Conservation (phyloP, 2,113 vertebrate genomes). For the Dipodomys spectabilis region DNA sequence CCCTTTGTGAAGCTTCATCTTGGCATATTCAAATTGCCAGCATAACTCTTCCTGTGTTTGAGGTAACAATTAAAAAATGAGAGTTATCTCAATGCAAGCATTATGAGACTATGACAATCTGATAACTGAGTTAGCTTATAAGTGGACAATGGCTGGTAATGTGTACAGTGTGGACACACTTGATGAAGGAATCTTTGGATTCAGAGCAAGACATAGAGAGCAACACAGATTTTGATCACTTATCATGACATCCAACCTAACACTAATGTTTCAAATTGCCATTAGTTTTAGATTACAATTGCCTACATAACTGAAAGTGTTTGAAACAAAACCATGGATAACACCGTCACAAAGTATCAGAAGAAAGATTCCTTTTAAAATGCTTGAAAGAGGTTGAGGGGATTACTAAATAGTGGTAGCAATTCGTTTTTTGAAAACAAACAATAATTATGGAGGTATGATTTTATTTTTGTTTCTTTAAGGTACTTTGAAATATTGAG, state of each 20-base stretch:
- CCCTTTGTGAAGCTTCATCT: not conserved
- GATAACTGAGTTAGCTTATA: not conserved
- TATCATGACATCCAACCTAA: not conserved
- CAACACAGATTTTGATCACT: not conserved
- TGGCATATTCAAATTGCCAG: not conserved
- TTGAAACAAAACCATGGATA: not conserved
- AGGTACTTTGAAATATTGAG: not conserved
- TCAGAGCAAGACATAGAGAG: not conserved
- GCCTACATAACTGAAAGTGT: not conserved
- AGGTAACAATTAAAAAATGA: not conserved
- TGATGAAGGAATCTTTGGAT: not conserved
- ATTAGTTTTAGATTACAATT: not conserved
- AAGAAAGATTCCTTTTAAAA: constrained; percentile 43
- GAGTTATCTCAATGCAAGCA: not conserved
- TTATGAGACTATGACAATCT: not conserved
- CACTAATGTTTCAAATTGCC: not conserved
- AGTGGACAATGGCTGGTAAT: not conserved
- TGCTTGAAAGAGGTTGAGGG: not conserved
- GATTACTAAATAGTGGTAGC: not conserved
- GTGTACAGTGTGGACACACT: not conserved
- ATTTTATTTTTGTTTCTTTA: not conserved
- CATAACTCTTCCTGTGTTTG: not conserved
- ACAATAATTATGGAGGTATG: not conserved
- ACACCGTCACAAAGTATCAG: not conserved
- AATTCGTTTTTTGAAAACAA: constrained; percentile 19